Conservation (phyloP, 2,113 vertebrate species). For the Chlamydotis undulata region DNA sequence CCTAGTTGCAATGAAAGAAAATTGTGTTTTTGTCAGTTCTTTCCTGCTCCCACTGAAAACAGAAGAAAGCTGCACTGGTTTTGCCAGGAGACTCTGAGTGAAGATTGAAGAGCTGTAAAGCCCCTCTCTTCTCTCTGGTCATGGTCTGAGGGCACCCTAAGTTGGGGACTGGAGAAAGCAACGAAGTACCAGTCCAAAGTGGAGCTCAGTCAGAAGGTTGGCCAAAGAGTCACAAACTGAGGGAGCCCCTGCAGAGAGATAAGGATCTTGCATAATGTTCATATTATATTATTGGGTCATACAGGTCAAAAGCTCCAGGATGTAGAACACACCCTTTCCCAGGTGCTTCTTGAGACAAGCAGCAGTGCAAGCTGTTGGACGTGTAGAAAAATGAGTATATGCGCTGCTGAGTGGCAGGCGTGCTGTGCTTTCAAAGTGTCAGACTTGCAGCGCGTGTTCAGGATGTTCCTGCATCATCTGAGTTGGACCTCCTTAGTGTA, state of each 20-base stretch:
- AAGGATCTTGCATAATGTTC: neutral
- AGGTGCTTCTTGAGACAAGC: neutral
- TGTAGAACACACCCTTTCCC: neutral
- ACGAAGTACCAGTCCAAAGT: neutral
- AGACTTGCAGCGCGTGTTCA: neutral
- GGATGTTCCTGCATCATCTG: neutral
- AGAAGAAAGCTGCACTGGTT: neutral
- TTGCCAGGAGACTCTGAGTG: neutral
- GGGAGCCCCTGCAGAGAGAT: neutral
- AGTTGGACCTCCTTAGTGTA: too few species aligned
- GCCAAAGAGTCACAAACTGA: neutral
- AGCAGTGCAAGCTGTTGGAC: neutral
- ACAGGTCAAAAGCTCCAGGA: neutral
- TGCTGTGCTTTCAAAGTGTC: neutral
- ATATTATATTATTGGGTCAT: neutral
- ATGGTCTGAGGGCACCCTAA: neutral
- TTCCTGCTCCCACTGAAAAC: neutral
- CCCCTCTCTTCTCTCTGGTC: neutral
- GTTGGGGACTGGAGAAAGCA: neutral
- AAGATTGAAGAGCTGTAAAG: neutral
- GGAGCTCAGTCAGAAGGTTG: neutral
- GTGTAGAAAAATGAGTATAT: accelerated
- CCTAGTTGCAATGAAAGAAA: neutral
- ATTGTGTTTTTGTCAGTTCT: neutral
- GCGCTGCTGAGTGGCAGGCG: neutral